Percentiles rank a stretch among this genome's conserved stretches.
These are phyloP conservation scores for Liopterus haemorrhoidalis DNA, from an alignment of 2,888 invertebrate species.

Conservation along the genomic window DNA sequence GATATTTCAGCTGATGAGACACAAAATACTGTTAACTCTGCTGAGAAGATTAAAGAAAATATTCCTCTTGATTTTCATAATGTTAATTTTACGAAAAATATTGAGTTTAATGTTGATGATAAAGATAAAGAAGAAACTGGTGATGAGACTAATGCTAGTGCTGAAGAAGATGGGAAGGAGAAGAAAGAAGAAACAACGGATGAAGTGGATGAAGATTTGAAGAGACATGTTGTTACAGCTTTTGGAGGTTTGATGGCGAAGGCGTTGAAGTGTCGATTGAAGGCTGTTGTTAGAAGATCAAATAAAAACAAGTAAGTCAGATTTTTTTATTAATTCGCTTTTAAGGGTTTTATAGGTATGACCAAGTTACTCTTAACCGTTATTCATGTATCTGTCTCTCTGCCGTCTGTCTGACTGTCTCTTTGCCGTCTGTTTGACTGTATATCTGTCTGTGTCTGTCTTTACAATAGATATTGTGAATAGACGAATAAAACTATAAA, in stretches of 20 bases:
- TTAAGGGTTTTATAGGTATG: too few species aligned
- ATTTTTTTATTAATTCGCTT: too few species aligned
- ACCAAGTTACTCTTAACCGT: too few species aligned
- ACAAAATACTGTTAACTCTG: conserved; percentile 7
- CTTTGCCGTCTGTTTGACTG: too few species aligned
- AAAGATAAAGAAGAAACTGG: conserved; percentile 10
- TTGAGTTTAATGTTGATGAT: conserved; percentile 14
- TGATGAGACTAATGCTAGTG: conserved; percentile 16
- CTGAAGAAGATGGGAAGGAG: conserved; percentile 20
- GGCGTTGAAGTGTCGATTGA: conserved; percentile 28
- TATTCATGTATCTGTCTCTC: too few species aligned
- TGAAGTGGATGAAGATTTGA: conserved; percentile 29
- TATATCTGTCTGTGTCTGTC: too few species aligned
- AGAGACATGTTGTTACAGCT: conserved; percentile 29
- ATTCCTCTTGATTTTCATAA: conserved; percentile 20
- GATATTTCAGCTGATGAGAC: conserved; percentile 18
- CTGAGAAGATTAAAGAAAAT: conserved; percentile 20
- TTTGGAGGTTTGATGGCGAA: conserved; percentile 34
- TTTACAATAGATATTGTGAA: too few species aligned
- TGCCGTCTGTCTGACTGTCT: too few species aligned
- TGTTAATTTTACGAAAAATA: conserved; percentile 14
- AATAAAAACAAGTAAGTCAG: conserved; percentile 19
- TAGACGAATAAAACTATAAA: too few species aligned
- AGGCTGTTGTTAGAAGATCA: conserved; percentile 15
- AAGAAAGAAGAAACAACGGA: conserved; percentile 23